phyloP scores from a whole-genome alignment of 2,797 vertebrate genomes.

The Lepus townsendii region DNA sequence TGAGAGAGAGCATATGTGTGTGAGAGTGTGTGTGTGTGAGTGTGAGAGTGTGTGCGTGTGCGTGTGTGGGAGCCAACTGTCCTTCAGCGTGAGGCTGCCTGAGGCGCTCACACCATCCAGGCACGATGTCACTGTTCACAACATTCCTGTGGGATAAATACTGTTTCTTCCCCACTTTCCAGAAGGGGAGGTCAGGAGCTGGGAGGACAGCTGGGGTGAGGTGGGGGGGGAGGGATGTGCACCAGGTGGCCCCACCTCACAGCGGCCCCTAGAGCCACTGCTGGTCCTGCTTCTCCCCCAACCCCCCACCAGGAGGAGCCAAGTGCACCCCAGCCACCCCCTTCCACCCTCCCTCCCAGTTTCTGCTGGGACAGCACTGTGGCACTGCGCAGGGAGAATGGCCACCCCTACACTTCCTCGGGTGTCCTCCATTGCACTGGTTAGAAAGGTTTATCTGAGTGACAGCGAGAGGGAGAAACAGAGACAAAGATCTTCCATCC shows the following conservation, averaged over 20 bases:
- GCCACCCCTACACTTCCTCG: background rate
- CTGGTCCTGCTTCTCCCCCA: background rate
- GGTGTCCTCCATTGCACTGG: background rate
- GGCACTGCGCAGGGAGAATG: background rate
- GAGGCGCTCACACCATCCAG: background rate
- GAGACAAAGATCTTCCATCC: too few species aligned
- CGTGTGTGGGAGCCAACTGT: background rate
- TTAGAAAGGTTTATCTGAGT: too few species aligned
- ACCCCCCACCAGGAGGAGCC: background rate
- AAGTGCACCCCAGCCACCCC: background rate
- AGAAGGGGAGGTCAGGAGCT: background rate
- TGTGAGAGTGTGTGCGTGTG: background rate
- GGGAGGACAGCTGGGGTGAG: background rate
- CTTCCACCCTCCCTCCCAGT: background rate
- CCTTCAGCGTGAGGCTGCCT: background rate
- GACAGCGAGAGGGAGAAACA: too few species aligned
- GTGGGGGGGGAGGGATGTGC: background rate
- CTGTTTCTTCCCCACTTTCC: background rate
- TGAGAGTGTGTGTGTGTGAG: too few species aligned
- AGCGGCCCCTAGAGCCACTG: background rate
- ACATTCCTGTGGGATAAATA: background rate
- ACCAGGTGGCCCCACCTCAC: background rate
- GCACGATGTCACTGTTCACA: background rate
- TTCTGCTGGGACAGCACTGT: background rate
- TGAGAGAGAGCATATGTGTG: too few species aligned